phyloP scores from a whole-genome alignment of 53 echinoderm and acorn worm species.

The Actinopyga echinites region DNA sequence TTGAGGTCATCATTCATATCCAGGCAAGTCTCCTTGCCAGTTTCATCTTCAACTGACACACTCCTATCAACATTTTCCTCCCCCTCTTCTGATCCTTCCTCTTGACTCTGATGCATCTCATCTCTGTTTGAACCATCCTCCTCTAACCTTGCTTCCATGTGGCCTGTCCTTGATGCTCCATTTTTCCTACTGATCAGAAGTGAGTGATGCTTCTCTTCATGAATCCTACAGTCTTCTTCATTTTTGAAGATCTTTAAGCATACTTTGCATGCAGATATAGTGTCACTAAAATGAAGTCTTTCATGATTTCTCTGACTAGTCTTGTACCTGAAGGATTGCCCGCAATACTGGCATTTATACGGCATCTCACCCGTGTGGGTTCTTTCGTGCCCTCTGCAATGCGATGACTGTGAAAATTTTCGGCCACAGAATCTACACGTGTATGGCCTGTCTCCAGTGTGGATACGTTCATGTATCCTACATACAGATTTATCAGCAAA shows the following conservation, averaged over 20 bases:
- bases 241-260: neutral
- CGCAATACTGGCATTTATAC: neutral
- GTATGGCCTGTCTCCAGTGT: slow-evolving; percentile 12
- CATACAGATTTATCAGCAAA: neutral
- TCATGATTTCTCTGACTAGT: no score
- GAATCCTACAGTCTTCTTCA: neutral
- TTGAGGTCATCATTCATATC: no score
- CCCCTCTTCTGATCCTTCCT: no score
- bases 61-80: no score
- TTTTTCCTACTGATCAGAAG: no score
- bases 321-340: neutral
- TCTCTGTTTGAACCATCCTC: no score
- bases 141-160: no score
- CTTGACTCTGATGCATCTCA: no score
- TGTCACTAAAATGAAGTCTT: no score
- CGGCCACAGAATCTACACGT: neutral
- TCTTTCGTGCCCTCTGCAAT: slow-evolving; percentile 1
- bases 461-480: slow-evolving; percentile 3
- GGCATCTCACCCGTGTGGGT: slow-evolving; percentile 21
- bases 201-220: slow-evolving; percentile 10
- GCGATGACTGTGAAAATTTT: slow-evolving; percentile 24
- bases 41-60: no score
- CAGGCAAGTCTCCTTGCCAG: no score
- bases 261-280: neutral
- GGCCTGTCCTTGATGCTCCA: no score